Base-by-base conservation (phyloP, 53 echinoderm and acorn worm genomes). In the Hippasteria phrygiana region DNA sequence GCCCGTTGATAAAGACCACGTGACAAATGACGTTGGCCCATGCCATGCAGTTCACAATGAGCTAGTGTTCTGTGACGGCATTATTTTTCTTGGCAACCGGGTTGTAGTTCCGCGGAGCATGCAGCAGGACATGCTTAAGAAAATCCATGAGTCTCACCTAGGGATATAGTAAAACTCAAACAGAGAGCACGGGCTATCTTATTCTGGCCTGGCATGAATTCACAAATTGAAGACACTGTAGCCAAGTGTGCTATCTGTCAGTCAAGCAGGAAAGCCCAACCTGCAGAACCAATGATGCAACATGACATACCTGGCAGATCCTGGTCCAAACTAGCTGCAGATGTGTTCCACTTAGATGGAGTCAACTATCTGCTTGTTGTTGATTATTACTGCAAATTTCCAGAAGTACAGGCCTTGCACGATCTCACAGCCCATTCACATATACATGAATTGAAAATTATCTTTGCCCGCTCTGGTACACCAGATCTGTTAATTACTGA, bases 391-490 rank as follows among this genome's bases (percentile, higher is more conserved):
- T 79, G 55, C 1, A 86, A n/a, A n/a, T n/a, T n/a, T n/a, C n/a
- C n/a, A n/a, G n/a, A n/a, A n/a, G n/a, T n/a, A n/a, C n/a, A n/a
- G 56, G 36, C 75, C 12, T 46, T 91, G 20, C 87, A 34, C 67
- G 63, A 91, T 34, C 64, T 86, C 76, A 87, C 91, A 71, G 84
- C 82, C 36, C 56, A 77, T 27, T 36, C 40, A 48, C 77, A 87
- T 62, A 87, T 91, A 46, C 37, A 59, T 28, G 91, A 87, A 42
- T 22, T 74, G 32, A 87, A 87, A 50, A 50, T 36, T n/a, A 86
- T 91, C 36, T 91, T 91, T 91, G 77, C 91, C 33, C 48, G 91
- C 4, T 65, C 77, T 47, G 91, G 91, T 22, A 86, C 43, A 18
- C 91, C 91, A 29, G 43, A 91, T 37, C 20, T 29, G 33, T 40